Conservation (phyloP, 2,113 vertebrate species). For the Heliornis fulica region DNA sequence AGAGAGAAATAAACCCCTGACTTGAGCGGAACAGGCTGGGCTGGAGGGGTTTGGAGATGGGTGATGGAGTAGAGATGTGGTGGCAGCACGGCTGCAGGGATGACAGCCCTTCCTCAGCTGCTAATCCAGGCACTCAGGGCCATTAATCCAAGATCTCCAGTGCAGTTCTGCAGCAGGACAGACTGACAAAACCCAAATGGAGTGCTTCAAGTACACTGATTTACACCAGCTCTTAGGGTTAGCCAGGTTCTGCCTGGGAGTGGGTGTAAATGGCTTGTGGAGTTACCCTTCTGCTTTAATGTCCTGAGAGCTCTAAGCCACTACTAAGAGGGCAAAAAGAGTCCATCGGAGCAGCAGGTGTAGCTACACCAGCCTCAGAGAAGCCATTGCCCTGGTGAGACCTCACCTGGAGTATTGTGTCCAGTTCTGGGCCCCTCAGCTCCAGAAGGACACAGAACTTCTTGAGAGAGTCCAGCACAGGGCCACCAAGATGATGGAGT, state of each 20-base stretch:
- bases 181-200: neutral
- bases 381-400: too few species aligned
- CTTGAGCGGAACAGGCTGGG: fast-evolving
- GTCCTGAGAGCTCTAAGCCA: neutral
- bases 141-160: neutral
- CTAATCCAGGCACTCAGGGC: neutral
- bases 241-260: neutral
- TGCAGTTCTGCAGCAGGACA: neutral
- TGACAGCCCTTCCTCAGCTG: neutral
- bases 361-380: neutral
- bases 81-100: neutral
- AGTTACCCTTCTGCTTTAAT: neutral
- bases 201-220: neutral
- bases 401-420: too few species aligned
- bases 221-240: neutral
- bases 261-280: neutral
- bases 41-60: neutral
- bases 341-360: neutral
- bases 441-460: too few species aligned
- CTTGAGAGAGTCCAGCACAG: too few species aligned
- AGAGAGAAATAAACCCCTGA: neutral
- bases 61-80: neutral
- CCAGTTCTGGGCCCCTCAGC: too few species aligned
- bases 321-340: neutral
- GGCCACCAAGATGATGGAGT: too few species aligned